Evolutionary conservation across 2,888 invertebrate species (phyloP).

Genomic region (Zhuqinia jingwanae): DNA sequence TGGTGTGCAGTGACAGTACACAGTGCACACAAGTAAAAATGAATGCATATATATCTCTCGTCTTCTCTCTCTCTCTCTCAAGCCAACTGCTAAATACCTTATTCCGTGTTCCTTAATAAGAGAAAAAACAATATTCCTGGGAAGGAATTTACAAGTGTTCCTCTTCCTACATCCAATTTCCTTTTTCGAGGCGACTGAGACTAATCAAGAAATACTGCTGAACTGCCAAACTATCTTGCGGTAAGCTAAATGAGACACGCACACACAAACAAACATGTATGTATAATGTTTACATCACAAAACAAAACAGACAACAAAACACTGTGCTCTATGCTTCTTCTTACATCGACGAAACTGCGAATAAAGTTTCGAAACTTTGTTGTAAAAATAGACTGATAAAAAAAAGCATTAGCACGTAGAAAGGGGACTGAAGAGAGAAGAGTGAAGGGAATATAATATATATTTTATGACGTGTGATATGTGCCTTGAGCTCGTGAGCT

Average conservation of each 20-base stretch:
- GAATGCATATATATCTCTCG: background rate
- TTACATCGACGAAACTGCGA: background rate
- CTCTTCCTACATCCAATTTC: background rate
- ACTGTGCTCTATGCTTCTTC: background rate
- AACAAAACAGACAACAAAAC: conserved; percentile 22
- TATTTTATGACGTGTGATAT: conserved; percentile 8
- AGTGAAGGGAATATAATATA: conserved; percentile 20
- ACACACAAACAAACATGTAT: background rate
- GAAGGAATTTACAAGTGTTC: conserved; percentile 16
- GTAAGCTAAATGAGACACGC: background rate
- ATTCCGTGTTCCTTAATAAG: conserved; percentile 7
- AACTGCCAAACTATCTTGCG: conserved; percentile 35
- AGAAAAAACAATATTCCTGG: conserved; percentile 9
- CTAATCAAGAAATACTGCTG: conserved; percentile 17
- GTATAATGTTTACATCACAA: conserved; percentile 38
- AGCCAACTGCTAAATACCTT: conserved; percentile 20
- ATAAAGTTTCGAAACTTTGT: conserved; percentile 13
- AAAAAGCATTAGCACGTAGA: background rate
- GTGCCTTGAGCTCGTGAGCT: conserved; percentile 53
- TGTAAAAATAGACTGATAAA: conserved; percentile 48
- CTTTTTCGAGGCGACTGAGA: background rate
- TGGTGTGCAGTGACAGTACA: background rate
- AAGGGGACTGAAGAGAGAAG: background rate
- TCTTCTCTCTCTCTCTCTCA: background rate
- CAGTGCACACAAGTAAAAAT: background rate